These are phyloP conservation scores for Sarcophaga peregrina DNA, from an alignment of 1,140 invertebrate genomes.

Conservation along the genomic window DNA sequence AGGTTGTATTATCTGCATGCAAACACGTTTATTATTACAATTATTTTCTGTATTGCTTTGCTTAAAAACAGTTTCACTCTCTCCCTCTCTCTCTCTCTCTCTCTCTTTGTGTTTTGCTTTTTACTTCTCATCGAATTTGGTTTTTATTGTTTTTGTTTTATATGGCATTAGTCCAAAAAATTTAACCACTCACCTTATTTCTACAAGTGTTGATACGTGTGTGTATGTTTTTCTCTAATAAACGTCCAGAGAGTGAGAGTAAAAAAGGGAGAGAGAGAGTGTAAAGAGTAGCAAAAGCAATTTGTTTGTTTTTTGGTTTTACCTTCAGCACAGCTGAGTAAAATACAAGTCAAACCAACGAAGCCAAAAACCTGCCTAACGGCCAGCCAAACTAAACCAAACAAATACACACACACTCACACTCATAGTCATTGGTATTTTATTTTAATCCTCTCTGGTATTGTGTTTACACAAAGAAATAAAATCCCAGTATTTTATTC, in stretches of 20 bases:
- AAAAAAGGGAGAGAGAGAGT: no score
- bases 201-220: no score
- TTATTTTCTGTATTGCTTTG: no score
- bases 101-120: not conserved
- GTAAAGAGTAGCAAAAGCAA: not conserved
- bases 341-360: slow-evolving; percentile 4
- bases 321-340: slow-evolving; percentile 3
- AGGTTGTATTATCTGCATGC: slow-evolving; percentile 9
- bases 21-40: slow-evolving; percentile 10
- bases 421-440: not conserved
- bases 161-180: slow-evolving; percentile 14
- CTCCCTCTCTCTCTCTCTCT: no score
- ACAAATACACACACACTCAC: not conserved
- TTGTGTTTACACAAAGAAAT: not conserved
- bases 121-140: not conserved
- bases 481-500: no score
- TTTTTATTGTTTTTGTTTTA: not conserved
- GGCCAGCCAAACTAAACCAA: not conserved
- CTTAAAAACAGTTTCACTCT: no score
- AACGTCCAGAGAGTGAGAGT: no score
- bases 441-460: not conserved
- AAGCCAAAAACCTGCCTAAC: not conserved
- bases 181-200: no score
- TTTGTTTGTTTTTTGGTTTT: not conserved
- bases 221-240: no score